A percentile compares a stretch with the other conserved stretches of the same genome.
These are phyloP conservation scores for Toxotes jaculatrix DNA, from an alignment of 2,113 vertebrate species.

Conservation along the genomic window DNA sequence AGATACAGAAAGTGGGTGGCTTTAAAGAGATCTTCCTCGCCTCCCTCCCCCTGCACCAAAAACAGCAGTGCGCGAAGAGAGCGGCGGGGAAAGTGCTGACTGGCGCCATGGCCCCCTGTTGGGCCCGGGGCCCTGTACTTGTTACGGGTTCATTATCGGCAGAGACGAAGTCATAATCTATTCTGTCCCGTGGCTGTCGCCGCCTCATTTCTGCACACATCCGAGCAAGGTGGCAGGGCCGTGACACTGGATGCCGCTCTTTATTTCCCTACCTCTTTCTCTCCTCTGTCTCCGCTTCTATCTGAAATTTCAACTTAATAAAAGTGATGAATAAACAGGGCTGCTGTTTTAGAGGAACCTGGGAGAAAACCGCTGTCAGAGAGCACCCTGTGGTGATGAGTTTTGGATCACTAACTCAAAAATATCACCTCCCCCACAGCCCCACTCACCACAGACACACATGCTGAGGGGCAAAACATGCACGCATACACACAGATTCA, in stretches of 20 bases:
- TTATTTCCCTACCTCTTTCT: neutral
- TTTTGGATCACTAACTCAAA: conserved; percentile 56
- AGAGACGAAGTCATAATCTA: conserved; percentile 68
- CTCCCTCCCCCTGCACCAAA: neutral
- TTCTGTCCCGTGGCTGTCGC: conserved; percentile 70
- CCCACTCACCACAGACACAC: conserved; percentile 8
- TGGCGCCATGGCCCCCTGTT: conserved; percentile 43
- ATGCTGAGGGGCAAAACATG: conserved; percentile 24
- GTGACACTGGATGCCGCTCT: neutral
- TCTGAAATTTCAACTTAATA: conserved; percentile 45
- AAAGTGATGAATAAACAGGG: conserved; percentile 74
- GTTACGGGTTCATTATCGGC: conserved; percentile 75
- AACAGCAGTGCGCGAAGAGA: conserved; percentile 30
- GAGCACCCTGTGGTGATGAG: conserved; percentile 45
- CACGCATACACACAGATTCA: neutral
- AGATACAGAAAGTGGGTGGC: conserved; percentile 72
- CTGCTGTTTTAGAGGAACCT: conserved; percentile 37
- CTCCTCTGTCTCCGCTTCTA: neutral
- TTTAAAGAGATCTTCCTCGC: conserved; percentile 61
- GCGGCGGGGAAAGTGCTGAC: conserved; percentile 68
- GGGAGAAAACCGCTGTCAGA: conserved; percentile 59
- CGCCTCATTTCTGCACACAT: conserved; percentile 45
- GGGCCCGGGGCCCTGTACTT: conserved; percentile 52
- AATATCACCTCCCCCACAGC: conserved; percentile 7
- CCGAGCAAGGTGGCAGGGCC: conserved; percentile 32